Percentiles rank a stretch among this genome's conserved stretches.
Conservation (phyloP, 2,797 vertebrate genomes). For the Pseudochromis fuscus region DNA sequence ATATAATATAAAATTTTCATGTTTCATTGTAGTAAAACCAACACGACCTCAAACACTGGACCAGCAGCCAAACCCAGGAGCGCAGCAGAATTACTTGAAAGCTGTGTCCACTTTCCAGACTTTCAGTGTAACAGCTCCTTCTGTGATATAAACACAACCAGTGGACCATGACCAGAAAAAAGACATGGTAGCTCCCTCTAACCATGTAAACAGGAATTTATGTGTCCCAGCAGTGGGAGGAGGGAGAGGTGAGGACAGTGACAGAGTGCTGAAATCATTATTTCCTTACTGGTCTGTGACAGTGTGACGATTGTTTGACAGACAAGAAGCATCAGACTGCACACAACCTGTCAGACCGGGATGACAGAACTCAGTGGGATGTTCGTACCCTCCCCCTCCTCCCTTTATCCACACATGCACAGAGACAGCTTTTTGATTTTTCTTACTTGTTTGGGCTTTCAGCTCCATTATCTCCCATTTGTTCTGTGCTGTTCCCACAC, state of each 20-base stretch:
- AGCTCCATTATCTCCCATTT: slow-evolving; percentile 44
- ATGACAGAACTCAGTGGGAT: slow-evolving; percentile 31
- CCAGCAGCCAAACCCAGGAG: not conserved
- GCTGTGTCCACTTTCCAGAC: not conserved
- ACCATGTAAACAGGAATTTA: slow-evolving; percentile 45
- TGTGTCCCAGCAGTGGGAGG: slow-evolving; percentile 28
- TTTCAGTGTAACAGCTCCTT: not conserved
- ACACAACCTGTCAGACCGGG: slow-evolving; percentile 50
- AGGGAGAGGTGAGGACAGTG: slow-evolving; percentile 23
- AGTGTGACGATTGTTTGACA: slow-evolving; percentile 39
- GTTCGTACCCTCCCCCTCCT: not conserved
- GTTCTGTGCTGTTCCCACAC: not conserved
- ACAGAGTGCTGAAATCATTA: slow-evolving; percentile 40
- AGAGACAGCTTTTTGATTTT: not conserved
- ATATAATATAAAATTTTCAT: too few relatives aligned
- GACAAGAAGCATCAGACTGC: slow-evolving; percentile 50
- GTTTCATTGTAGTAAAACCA: too few relatives aligned
- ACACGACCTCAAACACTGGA: too few relatives aligned
- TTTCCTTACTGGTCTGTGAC: slow-evolving; percentile 62
- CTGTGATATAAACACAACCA: slow-evolving; percentile 43
- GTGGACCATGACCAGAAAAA: slow-evolving; percentile 45
- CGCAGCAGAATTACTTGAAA: too few relatives aligned
- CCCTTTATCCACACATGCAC: not conserved
- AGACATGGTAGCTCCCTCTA: slow-evolving; percentile 39
- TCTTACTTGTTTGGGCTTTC: slow-evolving; percentile 28